Percentiles rank a stretch among this genome's conserved stretches.
phyloP scores from a whole-genome alignment of 1,140 invertebrate species.

The Hylaeus volcanicus region DNA sequence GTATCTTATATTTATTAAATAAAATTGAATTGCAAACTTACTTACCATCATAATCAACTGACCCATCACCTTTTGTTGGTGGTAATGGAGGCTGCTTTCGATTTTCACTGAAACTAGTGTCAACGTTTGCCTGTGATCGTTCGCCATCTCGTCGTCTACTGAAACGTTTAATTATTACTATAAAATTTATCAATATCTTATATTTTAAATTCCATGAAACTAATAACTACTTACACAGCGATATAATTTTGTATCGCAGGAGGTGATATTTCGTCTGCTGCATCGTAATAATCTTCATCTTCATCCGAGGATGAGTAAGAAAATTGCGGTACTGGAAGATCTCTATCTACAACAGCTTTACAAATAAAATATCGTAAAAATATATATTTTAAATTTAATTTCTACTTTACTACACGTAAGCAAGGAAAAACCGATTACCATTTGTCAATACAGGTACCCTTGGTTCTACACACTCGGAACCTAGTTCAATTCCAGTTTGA shows the following conservation, averaged over 20 bases:
- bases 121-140: slow-evolving; percentile 50
- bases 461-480: slow-evolving; percentile 83
- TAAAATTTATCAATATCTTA: not conserved
- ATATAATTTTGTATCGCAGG: slow-evolving; percentile 63
- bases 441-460: slow-evolving; percentile 68
- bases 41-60: slow-evolving; percentile 87
- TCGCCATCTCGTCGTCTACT: slow-evolving; percentile 72
- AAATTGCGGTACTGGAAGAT: slow-evolving; percentile 89
- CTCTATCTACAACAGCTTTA: slow-evolving; percentile 65
- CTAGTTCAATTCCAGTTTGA: slow-evolving; percentile 83
- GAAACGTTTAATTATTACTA: slow-evolving; percentile 35
- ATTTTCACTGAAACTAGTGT: slow-evolving; percentile 45
- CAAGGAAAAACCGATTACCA: slow-evolving; percentile 62
- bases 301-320: slow-evolving; percentile 98
- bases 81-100: slow-evolving; percentile 75
- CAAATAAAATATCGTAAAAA: not conserved
- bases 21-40: not conserved
- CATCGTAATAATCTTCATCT: slow-evolving; percentile 98
- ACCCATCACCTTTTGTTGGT: slow-evolving; percentile 83
- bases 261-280: slow-evolving; percentile 88
- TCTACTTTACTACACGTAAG: slow-evolving; percentile 13
- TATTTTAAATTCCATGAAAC: not conserved
- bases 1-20: not conserved
- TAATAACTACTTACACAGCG: slow-evolving; percentile 50
- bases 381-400: not conserved